Percentiles rank a stretch among this genome's conserved stretches.
Evolutionary conservation across 1,140 invertebrate genomes (phyloP).

Genomic region (Euwallacea fornicatus): DNA sequence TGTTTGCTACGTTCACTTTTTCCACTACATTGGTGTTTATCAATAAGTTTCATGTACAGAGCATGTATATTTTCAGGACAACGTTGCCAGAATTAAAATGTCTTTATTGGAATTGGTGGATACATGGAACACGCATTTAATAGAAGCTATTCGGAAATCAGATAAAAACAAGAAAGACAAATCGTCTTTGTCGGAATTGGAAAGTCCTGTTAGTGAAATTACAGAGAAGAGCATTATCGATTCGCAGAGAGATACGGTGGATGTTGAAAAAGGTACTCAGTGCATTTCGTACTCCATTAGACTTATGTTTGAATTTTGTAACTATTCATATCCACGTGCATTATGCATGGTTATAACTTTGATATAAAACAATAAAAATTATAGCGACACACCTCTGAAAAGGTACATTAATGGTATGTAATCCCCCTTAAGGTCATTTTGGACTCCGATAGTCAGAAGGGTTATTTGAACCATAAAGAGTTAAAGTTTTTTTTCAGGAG

Average conservation of each 20-base stretch:
- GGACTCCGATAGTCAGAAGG: too few species aligned
- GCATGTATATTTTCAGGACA: slow-evolving; percentile 52
- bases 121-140: slow-evolving; percentile 67
- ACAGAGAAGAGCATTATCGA: slow-evolving; percentile 5
- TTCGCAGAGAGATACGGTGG: not conserved
- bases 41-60: too few species aligned
- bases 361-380: too few species aligned
- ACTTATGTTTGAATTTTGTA: too few species aligned
- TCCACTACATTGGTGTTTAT: not conserved
- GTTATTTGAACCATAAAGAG: too few species aligned
- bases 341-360: too few species aligned
- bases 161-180: slow-evolving; percentile 50
- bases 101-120: slow-evolving; percentile 64
- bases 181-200: slow-evolving; percentile 38
- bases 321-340: too few species aligned
- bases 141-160: slow-evolving; percentile 34
- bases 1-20: not conserved
- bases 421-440: not conserved
- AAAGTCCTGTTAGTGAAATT: slow-evolving; percentile 33
- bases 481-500: slow-evolving; percentile 16
- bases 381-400: too few species aligned
- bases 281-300: slow-evolving; percentile 5
- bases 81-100: slow-evolving; percentile 65
- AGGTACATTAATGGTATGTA: too few species aligned
- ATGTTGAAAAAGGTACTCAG: slow-evolving; percentile 12